phyloP scores from a whole-genome alignment of 2,113 vertebrate species.

The chimpanzee (Pan troglodytes) region NHGRI_mPanTro3-v2.1_pri NC_072401.2:106805001-106805500 shows the following conservation, averaged over 20 bases:
- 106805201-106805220: background rate
- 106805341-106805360: too few relatives aligned
- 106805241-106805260: background rate
- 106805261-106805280: too few relatives aligned
- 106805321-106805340: too few relatives aligned
- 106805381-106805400: too few relatives aligned
- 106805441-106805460: too few relatives aligned
- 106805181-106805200: background rate
- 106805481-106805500: too few relatives aligned
- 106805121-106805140: background rate
- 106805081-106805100: background rate
- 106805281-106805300: too few relatives aligned
- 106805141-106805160: slow-evolving; percentile 1
- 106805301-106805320: too few relatives aligned
- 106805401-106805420: too few relatives aligned
- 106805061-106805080: background rate
- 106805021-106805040: background rate
- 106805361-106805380: too few relatives aligned
- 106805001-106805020: background rate
- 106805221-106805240: background rate
- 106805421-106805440: too few relatives aligned
- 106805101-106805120: background rate
- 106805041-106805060: background rate
- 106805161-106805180: background rate
- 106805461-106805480: too few relatives aligned